Conservation (phyloP, 2,113 vertebrate genomes). For the Butorides virescens region DNA sequence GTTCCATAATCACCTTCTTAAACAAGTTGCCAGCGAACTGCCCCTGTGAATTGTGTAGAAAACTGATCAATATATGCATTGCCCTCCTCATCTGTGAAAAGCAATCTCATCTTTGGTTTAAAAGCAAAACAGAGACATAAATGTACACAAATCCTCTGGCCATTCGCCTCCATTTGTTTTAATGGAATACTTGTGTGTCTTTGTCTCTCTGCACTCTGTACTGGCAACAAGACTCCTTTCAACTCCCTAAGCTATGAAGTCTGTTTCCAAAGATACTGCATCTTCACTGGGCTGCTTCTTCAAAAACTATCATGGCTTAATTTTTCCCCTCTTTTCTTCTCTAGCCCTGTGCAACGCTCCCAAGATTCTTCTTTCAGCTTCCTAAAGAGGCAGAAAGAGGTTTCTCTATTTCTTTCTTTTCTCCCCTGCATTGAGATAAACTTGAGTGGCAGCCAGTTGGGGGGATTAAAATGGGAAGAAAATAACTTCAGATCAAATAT, state of each 20-base stretch:
- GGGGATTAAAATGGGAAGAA: constrained; percentile 32
- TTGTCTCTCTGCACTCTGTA: neutral
- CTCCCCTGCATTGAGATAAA: neutral
- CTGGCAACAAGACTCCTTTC: constrained; percentile 26
- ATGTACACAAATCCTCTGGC: neutral
- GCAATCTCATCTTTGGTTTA: neutral
- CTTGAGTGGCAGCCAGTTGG: neutral
- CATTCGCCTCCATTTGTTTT: neutral
- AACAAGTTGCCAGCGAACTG: neutral
- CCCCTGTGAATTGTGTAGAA: neutral
- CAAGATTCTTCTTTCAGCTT: constrained; percentile 12
- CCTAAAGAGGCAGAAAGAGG: neutral
- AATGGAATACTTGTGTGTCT: neutral
- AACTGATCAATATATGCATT: neutral
- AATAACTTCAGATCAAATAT: constrained; percentile 36
- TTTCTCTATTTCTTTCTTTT: neutral
- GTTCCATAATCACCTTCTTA: neutral
- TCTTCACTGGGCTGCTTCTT: constrained; percentile 26
- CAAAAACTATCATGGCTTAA: neutral
- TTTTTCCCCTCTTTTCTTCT: neutral
- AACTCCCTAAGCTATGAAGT: neutral
- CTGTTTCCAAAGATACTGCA: constrained; percentile 5
- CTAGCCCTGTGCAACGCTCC: neutral
- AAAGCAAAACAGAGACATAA: neutral
- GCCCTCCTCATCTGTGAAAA: neutral